These are phyloP conservation scores for Neostethus bicornis DNA, from an alignment of 2,797 vertebrate genomes.

Conservation along the genomic window DNA sequence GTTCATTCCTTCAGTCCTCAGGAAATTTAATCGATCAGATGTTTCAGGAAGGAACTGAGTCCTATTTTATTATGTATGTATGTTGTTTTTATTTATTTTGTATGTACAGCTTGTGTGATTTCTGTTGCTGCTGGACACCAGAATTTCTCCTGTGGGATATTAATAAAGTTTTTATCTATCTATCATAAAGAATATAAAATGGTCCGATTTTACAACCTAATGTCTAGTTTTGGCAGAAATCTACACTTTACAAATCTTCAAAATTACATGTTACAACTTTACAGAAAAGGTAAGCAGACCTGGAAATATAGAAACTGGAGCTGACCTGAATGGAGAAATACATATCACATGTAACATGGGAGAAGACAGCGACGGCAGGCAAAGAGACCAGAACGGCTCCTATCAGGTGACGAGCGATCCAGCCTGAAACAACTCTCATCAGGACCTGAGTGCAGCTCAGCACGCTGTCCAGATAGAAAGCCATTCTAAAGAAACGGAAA, in stretches of 20 bases:
- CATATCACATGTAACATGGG: conserved; percentile 88
- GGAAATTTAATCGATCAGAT: too few relatives aligned
- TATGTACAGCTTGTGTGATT: too few relatives aligned
- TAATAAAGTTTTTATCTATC: too few relatives aligned
- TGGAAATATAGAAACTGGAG: too few relatives aligned
- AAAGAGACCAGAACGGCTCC: conserved; percentile 92
- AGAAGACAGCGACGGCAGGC: conserved; percentile 88
- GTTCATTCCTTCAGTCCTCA: too few relatives aligned
- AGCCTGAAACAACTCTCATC: conserved; percentile 87
- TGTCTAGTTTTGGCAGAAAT: neutral
- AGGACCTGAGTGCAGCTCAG: conserved; percentile 86
- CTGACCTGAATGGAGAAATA: conserved; percentile 87
- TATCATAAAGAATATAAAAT: neutral
- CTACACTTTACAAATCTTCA: neutral
- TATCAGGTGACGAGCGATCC: conserved; percentile 89
- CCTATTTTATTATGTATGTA: too few relatives aligned
- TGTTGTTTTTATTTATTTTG: too few relatives aligned
- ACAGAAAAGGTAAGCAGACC: neutral
- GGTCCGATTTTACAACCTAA: neutral
- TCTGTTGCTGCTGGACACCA: too few relatives aligned
- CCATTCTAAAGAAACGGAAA: conserved; percentile 82
- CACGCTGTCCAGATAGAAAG: conserved; percentile 90
- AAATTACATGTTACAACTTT: neutral
- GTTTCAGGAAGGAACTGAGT: too few relatives aligned
- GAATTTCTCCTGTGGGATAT: too few relatives aligned